Evolutionary conservation across 2,113 vertebrate genomes (phyloP).

Genomic region (Sorex araneus): DNA sequence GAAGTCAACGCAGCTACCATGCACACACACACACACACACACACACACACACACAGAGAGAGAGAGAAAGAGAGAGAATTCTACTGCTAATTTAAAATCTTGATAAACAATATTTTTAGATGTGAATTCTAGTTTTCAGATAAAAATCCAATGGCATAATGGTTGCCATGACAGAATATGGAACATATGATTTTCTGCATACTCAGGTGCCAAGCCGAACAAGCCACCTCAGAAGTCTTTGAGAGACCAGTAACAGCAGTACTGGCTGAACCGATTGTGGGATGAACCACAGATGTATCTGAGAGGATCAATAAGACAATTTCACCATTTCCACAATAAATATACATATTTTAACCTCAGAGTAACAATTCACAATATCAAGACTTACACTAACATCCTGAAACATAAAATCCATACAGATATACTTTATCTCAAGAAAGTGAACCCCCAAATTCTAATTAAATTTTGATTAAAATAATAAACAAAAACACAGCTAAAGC

Average conservation of each 20-base stretch:
- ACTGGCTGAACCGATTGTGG: background rate
- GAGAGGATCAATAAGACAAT: background rate
- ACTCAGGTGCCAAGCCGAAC: background rate
- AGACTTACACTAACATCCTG: background rate
- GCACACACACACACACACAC: background rate
- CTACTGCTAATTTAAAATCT: conserved; percentile 45
- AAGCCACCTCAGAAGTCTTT: background rate
- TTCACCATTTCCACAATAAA: background rate
- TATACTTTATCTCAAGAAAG: background rate
- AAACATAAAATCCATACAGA: background rate
- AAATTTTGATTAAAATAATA: background rate
- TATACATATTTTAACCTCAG: conserved; percentile 21
- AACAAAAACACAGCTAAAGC: background rate
- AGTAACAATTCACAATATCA: background rate
- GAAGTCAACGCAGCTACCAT: background rate
- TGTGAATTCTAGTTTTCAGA: background rate
- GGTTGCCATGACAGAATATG: background rate
- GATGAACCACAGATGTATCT: background rate
- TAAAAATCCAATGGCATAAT: background rate
- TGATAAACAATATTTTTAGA: conserved; percentile 29
- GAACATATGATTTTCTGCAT: background rate
- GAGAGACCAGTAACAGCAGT: background rate
- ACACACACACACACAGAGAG: background rate
- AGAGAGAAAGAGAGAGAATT: too few species aligned
- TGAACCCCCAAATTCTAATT: background rate